phyloP scores from a whole-genome alignment of 2,113 vertebrate species.

The Zonotrichia leucophrys region DNA sequence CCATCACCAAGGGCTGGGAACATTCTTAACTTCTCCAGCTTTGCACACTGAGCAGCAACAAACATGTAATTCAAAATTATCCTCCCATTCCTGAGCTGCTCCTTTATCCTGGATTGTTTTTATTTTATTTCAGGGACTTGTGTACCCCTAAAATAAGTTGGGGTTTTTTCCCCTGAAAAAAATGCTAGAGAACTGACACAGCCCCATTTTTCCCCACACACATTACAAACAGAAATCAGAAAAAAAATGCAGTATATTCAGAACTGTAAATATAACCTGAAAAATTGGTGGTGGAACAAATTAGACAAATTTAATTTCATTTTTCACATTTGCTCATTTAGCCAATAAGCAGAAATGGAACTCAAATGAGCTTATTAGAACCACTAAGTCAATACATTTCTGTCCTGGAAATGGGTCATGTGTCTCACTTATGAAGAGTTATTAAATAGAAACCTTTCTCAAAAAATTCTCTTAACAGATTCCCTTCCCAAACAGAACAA shows the following conservation, averaged over 20 bases:
- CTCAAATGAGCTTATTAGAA: slow-evolving; percentile 4
- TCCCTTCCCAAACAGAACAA: slow-evolving; percentile 38
- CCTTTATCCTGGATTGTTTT: slow-evolving; percentile 67
- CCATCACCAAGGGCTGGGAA: slow-evolving; percentile 74
- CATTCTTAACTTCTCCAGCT: slow-evolving; percentile 71
- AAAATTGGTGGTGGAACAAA: slow-evolving; percentile 18
- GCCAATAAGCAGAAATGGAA: slow-evolving; percentile 40
- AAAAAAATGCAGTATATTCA: background rate
- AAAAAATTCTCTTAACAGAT: slow-evolving; percentile 10
- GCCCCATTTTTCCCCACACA: background rate
- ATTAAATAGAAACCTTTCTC: background rate
- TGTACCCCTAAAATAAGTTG: background rate
- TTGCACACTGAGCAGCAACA: slow-evolving; percentile 83
- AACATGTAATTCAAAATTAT: slow-evolving; percentile 86
- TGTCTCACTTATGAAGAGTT: background rate
- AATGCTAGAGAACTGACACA: background rate
- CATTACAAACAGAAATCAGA: background rate
- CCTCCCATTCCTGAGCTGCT: slow-evolving; percentile 70
- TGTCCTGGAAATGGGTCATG: background rate
- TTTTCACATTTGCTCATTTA: slow-evolving; percentile 16
- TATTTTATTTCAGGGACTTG: slow-evolving; percentile 49
- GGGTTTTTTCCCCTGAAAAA: background rate
- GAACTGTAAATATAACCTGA: background rate
- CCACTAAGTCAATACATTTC: slow-evolving; percentile 10
- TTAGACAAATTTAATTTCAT: background rate